phyloP scores from a whole-genome alignment of 2,888 invertebrate genomes.

The Strigamia crassipes region DNA sequence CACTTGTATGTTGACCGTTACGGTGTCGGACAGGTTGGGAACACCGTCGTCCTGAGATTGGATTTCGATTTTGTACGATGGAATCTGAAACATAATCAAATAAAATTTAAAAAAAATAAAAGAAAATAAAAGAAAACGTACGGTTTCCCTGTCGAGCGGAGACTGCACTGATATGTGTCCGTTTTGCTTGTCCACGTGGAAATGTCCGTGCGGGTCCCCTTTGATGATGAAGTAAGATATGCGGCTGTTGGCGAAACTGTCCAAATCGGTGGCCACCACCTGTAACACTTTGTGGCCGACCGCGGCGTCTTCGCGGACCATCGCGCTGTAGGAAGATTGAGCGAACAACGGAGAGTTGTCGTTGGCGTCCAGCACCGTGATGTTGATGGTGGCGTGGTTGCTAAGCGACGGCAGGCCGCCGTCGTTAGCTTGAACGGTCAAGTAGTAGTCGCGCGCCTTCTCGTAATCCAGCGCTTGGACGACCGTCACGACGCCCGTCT shows the following conservation, averaged over 20 bases:
- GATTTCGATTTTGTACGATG: slow-evolving; percentile 76
- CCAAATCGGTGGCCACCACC: slow-evolving; percentile 80
- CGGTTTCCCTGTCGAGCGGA: slow-evolving; percentile 81
- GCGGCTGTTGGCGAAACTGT: slow-evolving; percentile 78
- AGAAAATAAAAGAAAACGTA: too few species aligned
- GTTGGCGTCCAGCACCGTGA: slow-evolving; percentile 82
- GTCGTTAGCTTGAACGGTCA: slow-evolving; percentile 88
- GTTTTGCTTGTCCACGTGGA: slow-evolving; percentile 74
- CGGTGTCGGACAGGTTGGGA: slow-evolving; percentile 74
- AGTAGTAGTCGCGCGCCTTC: slow-evolving; percentile 78
- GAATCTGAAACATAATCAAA: too few species aligned
- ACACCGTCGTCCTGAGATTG: slow-evolving; percentile 80
- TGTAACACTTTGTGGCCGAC: slow-evolving; percentile 70
- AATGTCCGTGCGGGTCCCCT: slow-evolving; percentile 77
- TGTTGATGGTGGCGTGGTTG: slow-evolving; percentile 83
- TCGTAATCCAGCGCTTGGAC: slow-evolving; percentile 85
- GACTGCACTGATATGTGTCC: slow-evolving; percentile 75
- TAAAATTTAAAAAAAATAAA: too few species aligned
- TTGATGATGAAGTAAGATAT: slow-evolving; percentile 77
- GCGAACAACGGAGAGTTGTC: slow-evolving; percentile 84
- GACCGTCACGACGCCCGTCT: slow-evolving; percentile 71
- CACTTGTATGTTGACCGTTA: slow-evolving; percentile 77
- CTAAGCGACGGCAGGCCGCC: slow-evolving; percentile 86
- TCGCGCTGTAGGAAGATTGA: slow-evolving; percentile 74
- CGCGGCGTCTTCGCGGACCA: slow-evolving; percentile 78